phyloP scores from a whole-genome alignment of 2,888 invertebrate genomes.

The Bibio marci region DNA sequence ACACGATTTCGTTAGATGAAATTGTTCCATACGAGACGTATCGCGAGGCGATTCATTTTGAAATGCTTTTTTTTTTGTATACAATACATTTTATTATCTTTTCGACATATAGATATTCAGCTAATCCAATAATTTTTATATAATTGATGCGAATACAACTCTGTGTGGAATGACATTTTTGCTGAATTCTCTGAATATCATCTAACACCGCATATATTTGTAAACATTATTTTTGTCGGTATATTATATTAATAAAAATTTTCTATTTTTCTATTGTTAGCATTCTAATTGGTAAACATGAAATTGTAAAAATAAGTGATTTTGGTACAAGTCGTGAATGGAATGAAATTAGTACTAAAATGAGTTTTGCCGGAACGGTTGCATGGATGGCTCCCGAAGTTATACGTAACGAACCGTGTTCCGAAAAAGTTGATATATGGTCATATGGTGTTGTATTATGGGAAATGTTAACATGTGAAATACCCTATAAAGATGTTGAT shows the following conservation, averaged over 20 bases:
- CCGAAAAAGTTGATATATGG: conserved; percentile 97
- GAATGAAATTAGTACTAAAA: conserved; percentile 87
- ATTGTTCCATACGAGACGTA: too few species aligned
- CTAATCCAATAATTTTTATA: too few species aligned
- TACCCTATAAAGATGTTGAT: conserved; percentile 86
- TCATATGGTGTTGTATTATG: conserved; percentile 95
- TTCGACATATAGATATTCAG: too few species aligned
- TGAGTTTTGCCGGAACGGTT: conserved; percentile 97
- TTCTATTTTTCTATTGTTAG: conserved; percentile 29
- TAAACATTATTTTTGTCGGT: not conserved
- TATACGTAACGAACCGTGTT: conserved; percentile 89
- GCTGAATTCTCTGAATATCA: too few species aligned
- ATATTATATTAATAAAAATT: not conserved
- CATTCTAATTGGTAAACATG: conserved; percentile 64
- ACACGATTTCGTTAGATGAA: too few species aligned
- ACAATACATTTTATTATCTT: too few species aligned
- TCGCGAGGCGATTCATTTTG: too few species aligned
- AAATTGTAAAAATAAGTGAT: conserved; percentile 88
- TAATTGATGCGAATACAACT: too few species aligned
- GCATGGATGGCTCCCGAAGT: conserved; percentile 99
- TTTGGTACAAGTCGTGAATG: conserved; percentile 92
- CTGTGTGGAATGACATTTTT: too few species aligned
- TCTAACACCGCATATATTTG: too few species aligned
- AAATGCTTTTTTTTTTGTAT: too few species aligned
- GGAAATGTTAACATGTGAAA: conserved; percentile 91